Evolutionary conservation across 2,113 vertebrate species (phyloP).

Genomic region (Emydura subglobosa): DNA sequence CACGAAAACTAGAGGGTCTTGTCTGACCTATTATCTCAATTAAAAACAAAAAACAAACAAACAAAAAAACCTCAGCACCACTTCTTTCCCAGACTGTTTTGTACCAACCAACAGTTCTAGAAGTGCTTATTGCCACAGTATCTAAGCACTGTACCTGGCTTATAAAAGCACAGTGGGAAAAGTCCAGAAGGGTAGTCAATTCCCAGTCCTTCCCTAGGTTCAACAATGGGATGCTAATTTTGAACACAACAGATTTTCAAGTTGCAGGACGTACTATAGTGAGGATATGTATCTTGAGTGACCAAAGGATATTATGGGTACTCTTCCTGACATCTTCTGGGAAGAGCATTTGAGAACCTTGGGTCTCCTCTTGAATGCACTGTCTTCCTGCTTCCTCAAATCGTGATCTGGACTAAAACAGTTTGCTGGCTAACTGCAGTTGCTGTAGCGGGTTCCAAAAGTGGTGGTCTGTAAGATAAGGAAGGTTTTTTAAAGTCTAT

Average conservation of each 20-base stretch:
- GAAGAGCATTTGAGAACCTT: background rate
- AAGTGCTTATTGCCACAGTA: background rate
- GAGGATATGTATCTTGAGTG: background rate
- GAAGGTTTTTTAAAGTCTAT: too few species aligned
- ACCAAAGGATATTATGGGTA: background rate
- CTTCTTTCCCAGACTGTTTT: background rate
- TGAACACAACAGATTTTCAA: background rate
- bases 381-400: background rate
- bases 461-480: too few species aligned
- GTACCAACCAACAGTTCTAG: background rate
- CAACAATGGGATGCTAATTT: background rate
- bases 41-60: too few species aligned
- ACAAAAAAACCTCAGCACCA: background rate
- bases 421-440: background rate
- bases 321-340: background rate
- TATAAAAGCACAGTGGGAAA: background rate
- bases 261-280: background rate
- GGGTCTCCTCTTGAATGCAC: background rate
- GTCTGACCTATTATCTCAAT: background rate
- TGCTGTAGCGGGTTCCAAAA: background rate
- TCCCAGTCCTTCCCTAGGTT: background rate
- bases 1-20: background rate
- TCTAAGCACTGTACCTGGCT: background rate
- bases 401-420: background rate
- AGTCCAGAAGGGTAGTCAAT: background rate